Evolutionary conservation across 37 sponge, comb jelly and placozoan species (phyloP), one percentile per base, ranked within the genome.

Genomic region (Eunapius fragilis): DNA sequence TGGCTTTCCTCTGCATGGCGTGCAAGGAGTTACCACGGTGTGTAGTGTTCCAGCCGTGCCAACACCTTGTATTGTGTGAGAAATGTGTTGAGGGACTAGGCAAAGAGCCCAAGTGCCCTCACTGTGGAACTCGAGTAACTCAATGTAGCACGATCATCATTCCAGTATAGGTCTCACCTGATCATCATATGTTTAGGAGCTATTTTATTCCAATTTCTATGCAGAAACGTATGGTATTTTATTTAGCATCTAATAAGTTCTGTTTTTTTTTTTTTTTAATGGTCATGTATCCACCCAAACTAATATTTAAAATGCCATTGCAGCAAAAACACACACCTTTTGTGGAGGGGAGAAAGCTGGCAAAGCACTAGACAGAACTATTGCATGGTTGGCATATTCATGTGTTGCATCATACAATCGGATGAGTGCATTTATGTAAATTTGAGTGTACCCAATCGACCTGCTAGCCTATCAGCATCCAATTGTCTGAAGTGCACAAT

Each of bases 61-160:
- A 89, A 22, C 97, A 96, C 78, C 89, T 89, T 85, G 88, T 94
- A 31, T 58, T 94, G 45, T 96, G 97, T 77, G 90, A 89, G 28
- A 69, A 41, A 69, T 96, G 97, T 50, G 84, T 86, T 19, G 97
- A 93, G 31, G 35, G 28, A 26, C 78, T 92, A 48, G 79, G 71
- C 24, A 75, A 58, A 2, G 85, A 80, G 24, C 75, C 77, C 36
- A 75, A 74, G 36, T 95, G 96, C 72, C 90, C 91, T 37, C 89
- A 92, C 79, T 95, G 96, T 74, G 82, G 86, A 3, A 84, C 83
- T 67, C 75, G 37, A 0, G 84, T 95, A 10, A 84, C 71, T 24
- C 71, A 71, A 26, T 67, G 90, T 25, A 76, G 77, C 80, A 80
- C 81, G 19, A 74, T 89, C 5, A 72, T 86, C 31, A 69, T 88